Evolutionary conservation across 2,888 invertebrate genomes (phyloP).

Genomic region (Ichneumoninae sp.): DNA sequence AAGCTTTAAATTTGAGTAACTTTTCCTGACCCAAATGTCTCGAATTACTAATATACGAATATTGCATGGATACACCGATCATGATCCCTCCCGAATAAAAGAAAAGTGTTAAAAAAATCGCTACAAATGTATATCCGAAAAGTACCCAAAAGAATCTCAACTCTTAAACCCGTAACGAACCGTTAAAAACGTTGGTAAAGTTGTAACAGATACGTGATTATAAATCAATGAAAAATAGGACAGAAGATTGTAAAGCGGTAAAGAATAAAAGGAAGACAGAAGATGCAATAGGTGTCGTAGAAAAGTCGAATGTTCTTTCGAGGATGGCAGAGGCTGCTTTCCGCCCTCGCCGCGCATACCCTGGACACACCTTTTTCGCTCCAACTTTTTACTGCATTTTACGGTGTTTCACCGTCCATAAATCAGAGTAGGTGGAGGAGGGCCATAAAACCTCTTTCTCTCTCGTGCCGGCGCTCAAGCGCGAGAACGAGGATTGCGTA

Average conservation of each 20-base stretch:
- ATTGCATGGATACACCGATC: not conserved
- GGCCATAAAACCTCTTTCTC: slow-evolving; percentile 75
- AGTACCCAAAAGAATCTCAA: too few species aligned
- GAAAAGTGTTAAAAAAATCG: not conserved
- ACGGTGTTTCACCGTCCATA: slow-evolving; percentile 78
- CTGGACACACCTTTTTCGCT: slow-evolving; percentile 58
- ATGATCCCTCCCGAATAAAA: too few species aligned
- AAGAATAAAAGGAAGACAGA: slow-evolving; percentile 13
- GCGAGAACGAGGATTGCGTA: slow-evolving; percentile 53
- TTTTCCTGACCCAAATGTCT: not conserved
- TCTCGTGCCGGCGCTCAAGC: slow-evolving; percentile 70
- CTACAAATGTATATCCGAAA: not conserved
- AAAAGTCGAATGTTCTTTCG: slow-evolving; percentile 9
- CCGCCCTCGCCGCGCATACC: slow-evolving; percentile 40
- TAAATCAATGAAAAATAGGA: slow-evolving; percentile 40
- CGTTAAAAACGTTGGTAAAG: slow-evolving; percentile 26
- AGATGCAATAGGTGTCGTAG: slow-evolving; percentile 16
- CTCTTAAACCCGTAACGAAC: not conserved
- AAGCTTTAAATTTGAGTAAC: too few species aligned
- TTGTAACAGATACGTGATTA: slow-evolving; percentile 28
- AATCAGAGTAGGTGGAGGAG: slow-evolving; percentile 75
- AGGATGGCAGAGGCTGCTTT: slow-evolving; percentile 19
- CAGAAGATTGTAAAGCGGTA: slow-evolving; percentile 10
- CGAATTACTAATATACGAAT: not conserved
- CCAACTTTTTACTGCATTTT: slow-evolving; percentile 78